phyloP scores from a whole-genome alignment of 2,797 vertebrate genomes.

The Myotis daubentonii region DNA sequence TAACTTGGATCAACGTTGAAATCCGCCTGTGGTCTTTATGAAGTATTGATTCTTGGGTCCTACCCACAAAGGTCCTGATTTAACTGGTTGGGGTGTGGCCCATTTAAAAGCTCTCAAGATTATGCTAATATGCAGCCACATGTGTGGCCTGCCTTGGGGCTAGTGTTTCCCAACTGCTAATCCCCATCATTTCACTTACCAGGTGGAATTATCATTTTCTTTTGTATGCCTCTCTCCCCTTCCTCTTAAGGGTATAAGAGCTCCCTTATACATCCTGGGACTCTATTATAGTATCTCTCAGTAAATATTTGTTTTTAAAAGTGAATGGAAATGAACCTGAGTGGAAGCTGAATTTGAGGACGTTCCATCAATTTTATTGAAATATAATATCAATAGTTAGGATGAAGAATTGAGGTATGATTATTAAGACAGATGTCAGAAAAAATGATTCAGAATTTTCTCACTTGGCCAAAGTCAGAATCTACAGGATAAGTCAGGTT shows the following conservation, averaged over 20 bases:
- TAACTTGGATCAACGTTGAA: background rate
- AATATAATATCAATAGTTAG: background rate
- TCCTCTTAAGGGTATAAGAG: background rate
- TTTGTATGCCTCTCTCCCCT: background rate
- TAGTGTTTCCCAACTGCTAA: background rate
- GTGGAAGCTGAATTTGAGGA: background rate
- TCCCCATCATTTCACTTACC: background rate
- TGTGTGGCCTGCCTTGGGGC: background rate
- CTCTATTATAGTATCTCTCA: background rate
- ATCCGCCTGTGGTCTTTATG: background rate
- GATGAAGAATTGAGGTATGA: background rate
- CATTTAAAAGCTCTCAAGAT: background rate
- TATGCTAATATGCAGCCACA: background rate
- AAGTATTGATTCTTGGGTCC: background rate
- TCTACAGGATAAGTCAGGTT: background rate
- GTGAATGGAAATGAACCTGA: conserved; percentile 9
- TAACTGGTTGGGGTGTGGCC: background rate
- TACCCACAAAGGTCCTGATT: background rate
- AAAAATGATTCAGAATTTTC: background rate
- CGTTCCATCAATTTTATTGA: background rate
- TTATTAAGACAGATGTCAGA: background rate
- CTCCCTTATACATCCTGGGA: background rate
- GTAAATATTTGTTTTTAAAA: conserved; percentile 22
- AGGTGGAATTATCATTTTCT: background rate
- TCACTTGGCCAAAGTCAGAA: background rate